Conservation (phyloP, 1,140 invertebrate genomes). For the Listronotus bonariensis region DNA sequence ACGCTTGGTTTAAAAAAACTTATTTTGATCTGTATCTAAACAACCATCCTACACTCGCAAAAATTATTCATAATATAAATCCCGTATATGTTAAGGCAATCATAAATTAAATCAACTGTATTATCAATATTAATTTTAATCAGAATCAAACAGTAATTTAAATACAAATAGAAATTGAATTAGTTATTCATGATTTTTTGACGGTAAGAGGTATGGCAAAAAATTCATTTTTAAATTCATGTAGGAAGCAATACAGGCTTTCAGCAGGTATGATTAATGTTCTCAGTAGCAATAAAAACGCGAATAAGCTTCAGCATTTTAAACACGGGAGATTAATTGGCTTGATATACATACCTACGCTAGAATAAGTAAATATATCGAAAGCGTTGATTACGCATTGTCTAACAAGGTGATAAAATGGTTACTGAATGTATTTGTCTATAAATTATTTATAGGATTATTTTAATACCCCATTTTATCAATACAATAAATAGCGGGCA, state of each 20-base stretch:
- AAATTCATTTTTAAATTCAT: conserved; percentile 14
- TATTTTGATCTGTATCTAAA: conserved; percentile 17
- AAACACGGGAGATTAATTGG: conserved; percentile 18
- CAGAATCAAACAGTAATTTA: conserved; percentile 8
- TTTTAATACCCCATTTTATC: too few species aligned
- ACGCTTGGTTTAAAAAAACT: background rate
- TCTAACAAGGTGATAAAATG: background rate
- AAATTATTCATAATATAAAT: conserved; percentile 10
- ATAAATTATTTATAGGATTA: background rate
- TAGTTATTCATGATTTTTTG: conserved; percentile 2
- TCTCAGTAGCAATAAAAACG: conserved; percentile 20
- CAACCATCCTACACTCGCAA: conserved; percentile 5
- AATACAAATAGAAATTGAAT: conserved; percentile 10
- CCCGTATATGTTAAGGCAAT: conserved; percentile 19
- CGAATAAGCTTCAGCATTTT: conserved; percentile 8
- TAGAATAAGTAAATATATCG: background rate
- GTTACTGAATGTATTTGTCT: background rate
- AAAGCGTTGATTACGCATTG: too few species aligned
- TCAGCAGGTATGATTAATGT: conserved; percentile 23
- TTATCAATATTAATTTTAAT: conserved; percentile 13
- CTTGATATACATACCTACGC: conserved; percentile 15
- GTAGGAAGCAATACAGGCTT: conserved; percentile 19
- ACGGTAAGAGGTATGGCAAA: conserved; percentile 7
- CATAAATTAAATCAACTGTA: conserved; percentile 16
- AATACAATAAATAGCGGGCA: too few species aligned